Conservation (phyloP, 2,113 vertebrate species). For the Perca schrenkii region DNA sequence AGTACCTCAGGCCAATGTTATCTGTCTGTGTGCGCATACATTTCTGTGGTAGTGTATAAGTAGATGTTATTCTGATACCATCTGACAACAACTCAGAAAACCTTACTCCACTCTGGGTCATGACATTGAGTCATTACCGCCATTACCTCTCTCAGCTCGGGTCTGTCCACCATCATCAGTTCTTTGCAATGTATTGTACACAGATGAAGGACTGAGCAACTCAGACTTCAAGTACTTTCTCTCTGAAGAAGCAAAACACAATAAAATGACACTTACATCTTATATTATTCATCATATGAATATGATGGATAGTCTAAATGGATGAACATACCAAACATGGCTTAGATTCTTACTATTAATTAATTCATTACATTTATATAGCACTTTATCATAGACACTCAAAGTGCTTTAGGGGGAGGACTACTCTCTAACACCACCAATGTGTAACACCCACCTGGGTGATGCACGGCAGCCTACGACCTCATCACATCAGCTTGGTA, state of each 20-base stretch:
- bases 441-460: too few relatives aligned
- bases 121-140: constrained; percentile 14
- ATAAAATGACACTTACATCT: background rate
- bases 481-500: too few relatives aligned
- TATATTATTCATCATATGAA: background rate
- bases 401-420: too few relatives aligned
- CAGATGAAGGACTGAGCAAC: background rate
- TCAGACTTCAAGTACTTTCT: background rate
- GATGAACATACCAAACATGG: background rate
- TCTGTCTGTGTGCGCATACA: background rate
- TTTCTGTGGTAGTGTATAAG: constrained; percentile 12
- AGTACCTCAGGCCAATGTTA: constrained; percentile 1
- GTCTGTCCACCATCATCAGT: background rate
- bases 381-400: too few relatives aligned
- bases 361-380: too few relatives aligned
- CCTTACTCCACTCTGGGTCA: constrained; percentile 5
- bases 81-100: constrained; percentile 24
- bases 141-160: constrained; percentile 5
- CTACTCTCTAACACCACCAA: too few relatives aligned
- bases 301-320: background rate
- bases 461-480: too few relatives aligned
- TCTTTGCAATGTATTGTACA: background rate
- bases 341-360: background rate
- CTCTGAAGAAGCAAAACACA: background rate
- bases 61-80: constrained; percentile 20